Evolutionary conservation across 2,888 invertebrate species (phyloP).

Genomic region (Diplazon laetatorius): DNA sequence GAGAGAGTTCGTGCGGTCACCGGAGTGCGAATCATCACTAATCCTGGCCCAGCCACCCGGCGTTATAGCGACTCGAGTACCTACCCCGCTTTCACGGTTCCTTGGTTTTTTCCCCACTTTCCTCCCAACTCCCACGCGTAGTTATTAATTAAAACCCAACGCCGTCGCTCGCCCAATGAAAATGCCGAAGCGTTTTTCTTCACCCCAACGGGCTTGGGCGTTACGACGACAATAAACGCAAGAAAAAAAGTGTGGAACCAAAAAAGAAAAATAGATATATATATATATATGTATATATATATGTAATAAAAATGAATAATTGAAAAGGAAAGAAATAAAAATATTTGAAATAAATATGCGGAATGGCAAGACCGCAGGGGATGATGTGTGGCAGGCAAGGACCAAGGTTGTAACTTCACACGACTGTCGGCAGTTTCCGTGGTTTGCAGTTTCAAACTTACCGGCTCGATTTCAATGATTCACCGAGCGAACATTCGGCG

Average conservation of each 20-base stretch:
- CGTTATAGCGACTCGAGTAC: background rate
- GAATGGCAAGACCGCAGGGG: background rate
- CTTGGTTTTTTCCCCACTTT: constrained; percentile 19
- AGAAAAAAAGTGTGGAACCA: constrained; percentile 17
- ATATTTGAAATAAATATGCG: too few species aligned
- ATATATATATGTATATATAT: too few species aligned
- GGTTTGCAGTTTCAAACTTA: constrained; percentile 16
- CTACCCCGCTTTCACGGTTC: constrained; percentile 22
- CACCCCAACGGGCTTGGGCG: constrained; percentile 11
- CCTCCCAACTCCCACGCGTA: constrained; percentile 17
- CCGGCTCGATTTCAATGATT: too few species aligned
- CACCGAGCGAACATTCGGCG: too few species aligned
- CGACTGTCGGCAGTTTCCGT: too few species aligned
- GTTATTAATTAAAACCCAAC: constrained; percentile 51
- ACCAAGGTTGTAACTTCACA: constrained; percentile 3
- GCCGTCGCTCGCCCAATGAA: constrained; percentile 26
- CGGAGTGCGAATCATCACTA: constrained; percentile 52
- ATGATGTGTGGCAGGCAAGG: constrained; percentile 11
- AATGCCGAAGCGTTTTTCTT: constrained; percentile 31
- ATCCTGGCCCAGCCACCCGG: constrained; percentile 30
- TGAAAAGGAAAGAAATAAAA: too few species aligned
- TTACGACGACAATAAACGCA: constrained; percentile 42
- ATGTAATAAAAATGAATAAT: too few species aligned
- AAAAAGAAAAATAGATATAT: constrained; percentile 5
- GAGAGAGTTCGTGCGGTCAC: constrained; percentile 12